Conservation (phyloP, 2,888 invertebrate genomes). For the Drosophila fulvimacula region DNA sequence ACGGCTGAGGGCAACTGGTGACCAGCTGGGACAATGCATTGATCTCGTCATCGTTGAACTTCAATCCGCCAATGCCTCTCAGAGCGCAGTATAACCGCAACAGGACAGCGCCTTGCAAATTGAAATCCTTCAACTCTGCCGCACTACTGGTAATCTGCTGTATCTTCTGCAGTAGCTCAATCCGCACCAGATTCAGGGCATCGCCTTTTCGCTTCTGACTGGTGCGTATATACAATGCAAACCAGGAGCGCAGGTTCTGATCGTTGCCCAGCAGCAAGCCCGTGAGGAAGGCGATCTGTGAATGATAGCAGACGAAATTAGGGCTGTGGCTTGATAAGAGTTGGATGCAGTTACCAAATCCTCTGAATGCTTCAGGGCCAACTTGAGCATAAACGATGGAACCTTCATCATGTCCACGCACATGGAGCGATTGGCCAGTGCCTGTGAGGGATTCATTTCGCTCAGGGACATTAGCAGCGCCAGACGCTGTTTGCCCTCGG, state of each 20-base stretch:
- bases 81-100: conserved; percentile 96
- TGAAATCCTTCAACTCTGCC: conserved; percentile 87
- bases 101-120: conserved; percentile 95
- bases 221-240: conserved; percentile 94
- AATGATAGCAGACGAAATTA: background rate
- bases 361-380: conserved; percentile 90
- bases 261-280: conserved; percentile 96
- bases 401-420: conserved; percentile 95
- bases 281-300: conserved; percentile 92
- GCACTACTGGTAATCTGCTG: conserved; percentile 88
- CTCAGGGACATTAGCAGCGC: conserved; percentile 92
- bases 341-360: conserved; percentile 85
- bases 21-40: conserved; percentile 92
- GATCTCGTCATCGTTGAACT: conserved; percentile 97
- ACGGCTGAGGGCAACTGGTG: conserved; percentile 94
- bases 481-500: conserved; percentile 90
- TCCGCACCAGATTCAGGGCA: conserved; percentile 87
- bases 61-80: conserved; percentile 95
- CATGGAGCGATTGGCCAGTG: conserved; percentile 92
- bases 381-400: conserved; percentile 94
- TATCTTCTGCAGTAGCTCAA: conserved; percentile 91
- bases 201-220: conserved; percentile 89
- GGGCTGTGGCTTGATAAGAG: too few relatives aligned
- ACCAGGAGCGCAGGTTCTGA: conserved; percentile 95
- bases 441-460: conserved; percentile 95